Evolutionary conservation across 2,888 invertebrate genomes (phyloP), one percentile per base, ranked within the genome.

Genomic region (Choreutis nemorana): DNA sequence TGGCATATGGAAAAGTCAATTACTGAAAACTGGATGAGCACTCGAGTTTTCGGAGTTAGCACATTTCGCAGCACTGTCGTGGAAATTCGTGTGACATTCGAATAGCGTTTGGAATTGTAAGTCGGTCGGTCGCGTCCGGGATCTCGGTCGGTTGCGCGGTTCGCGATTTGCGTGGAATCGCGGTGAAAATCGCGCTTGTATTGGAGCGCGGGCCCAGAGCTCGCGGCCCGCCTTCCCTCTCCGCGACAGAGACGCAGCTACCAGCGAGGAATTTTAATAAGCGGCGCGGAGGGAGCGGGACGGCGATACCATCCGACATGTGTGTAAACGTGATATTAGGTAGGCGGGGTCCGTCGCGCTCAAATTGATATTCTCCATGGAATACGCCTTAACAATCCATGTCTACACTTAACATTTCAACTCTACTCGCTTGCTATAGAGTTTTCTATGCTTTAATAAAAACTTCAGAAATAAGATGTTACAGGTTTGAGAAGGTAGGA

Each of bases 311-410:
- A 58, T 52, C 55, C 55, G 51, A 68, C 71, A 72, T 68, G 75
- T 70, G 75, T 71, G 71, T 58, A 73, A 72, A 73, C 65, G 75
- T 57, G 75, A 75, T 67, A 72, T 63, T 59, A 56, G 54, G 66
- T 68, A 62, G 77, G 77, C 77, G 77, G 72, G 66, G 75, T 57
- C 59, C 65, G 77, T 77, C 72, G 67, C 77, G 77, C 77, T 77
- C 70, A 73, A 78, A 77, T 77, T 78, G 72, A 71, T 72, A 65
- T 58, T 60, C 67, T 59, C 67, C 46, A 44, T 45, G 58, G 68
- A 75, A 60, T 71, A 77, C 73, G 75, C 66, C 77, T 65, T 73
- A 59, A 43, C 5, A 55, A 48, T 44, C 26, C 28, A 14, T 6
- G 2, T 2, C 1, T 12, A 2, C 33, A 37, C 22, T 31, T 27